Base-by-base conservation (phyloP, 1,140 invertebrate species). In the Lepidurus couesii region DNA sequence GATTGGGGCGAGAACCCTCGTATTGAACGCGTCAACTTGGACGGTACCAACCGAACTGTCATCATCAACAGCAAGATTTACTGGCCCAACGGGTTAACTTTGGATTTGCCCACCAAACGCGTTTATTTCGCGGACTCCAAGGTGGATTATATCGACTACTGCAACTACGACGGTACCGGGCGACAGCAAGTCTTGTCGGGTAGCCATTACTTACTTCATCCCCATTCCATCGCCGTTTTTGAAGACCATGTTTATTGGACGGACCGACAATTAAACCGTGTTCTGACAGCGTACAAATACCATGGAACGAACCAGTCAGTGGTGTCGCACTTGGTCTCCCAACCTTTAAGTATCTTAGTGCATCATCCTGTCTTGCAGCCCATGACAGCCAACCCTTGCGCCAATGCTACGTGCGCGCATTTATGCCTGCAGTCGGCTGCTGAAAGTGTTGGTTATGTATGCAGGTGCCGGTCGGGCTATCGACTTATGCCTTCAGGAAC, bases 81-180 rank as follows among this genome's bases (percentile, higher is more conserved):
- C 85, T 99, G 97, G 97, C 97, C 97, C 0, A 99, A 99, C 84
- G 97, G 96, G 6, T 85, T 99, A 0, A 95, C 97, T 0, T 85
- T 99, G 16, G 98, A 99, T 83, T 93, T 95, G 8, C 93, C 97
- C 0, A 98, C 92, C 1, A 93, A 95, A 83, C 86, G 96, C 47
- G 90, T 99, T 0, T 99, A 99, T 84, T 99, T 99, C 85, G 96
- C 96, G 8, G 98, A 99, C 85, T 97, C 95, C 0, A 97, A 98
- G 84, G 85, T 99, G 13, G 97, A 99, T 84, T 99, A 97, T 81
- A 99, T 99, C 75, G 97, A 99, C 84, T 98, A 97, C 83, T 98
- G 96, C 83, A 92, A 97, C 82, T 99, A 99, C 85, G 95, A 99
- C 83, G 98, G 98, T 21, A 91, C 89, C 0, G 93, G 93, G 7